Evolutionary conservation across 2,113 vertebrate genomes (phyloP).

Genomic region (Podarcis raffonei): DNA sequence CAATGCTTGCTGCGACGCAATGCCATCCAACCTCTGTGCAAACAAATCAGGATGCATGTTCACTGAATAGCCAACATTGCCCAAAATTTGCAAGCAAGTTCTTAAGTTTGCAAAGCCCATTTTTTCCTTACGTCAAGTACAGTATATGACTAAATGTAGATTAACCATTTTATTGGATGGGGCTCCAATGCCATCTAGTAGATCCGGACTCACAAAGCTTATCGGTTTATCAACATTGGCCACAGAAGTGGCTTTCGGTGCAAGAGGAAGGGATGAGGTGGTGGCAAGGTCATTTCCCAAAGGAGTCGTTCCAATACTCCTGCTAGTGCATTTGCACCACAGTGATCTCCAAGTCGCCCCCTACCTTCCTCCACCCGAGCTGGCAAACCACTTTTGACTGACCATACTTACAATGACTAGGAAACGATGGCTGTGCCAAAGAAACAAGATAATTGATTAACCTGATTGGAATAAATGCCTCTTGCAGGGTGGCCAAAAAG

Average conservation of each 20-base stretch:
- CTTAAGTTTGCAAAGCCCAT: background rate
- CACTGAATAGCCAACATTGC: no score
- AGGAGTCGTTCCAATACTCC: no score
- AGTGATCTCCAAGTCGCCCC: no score
- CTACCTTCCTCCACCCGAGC: no score
- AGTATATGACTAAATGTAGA: background rate
- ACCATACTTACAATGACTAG: background rate
- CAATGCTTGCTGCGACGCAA: no score
- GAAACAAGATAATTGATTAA: background rate
- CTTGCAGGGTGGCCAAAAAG: background rate
- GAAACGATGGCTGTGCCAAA: background rate
- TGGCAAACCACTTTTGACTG: background rate
- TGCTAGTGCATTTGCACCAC: no score
- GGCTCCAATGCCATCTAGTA: background rate
- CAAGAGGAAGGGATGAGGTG: no score
- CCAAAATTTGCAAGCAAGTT: background rate
- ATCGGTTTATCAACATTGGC: background rate
- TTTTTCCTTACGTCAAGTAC: background rate
- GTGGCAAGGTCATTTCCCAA: no score
- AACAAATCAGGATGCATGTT: no score
- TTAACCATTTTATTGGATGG: background rate
- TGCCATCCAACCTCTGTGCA: no score
- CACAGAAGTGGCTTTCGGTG: no score
- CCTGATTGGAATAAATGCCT: background rate
- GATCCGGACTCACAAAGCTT: background rate